Evolutionary conservation across 2,113 vertebrate species (phyloP), one percentile per base, ranked within the genome.

Genomic region (Emberiza fucata): DNA sequence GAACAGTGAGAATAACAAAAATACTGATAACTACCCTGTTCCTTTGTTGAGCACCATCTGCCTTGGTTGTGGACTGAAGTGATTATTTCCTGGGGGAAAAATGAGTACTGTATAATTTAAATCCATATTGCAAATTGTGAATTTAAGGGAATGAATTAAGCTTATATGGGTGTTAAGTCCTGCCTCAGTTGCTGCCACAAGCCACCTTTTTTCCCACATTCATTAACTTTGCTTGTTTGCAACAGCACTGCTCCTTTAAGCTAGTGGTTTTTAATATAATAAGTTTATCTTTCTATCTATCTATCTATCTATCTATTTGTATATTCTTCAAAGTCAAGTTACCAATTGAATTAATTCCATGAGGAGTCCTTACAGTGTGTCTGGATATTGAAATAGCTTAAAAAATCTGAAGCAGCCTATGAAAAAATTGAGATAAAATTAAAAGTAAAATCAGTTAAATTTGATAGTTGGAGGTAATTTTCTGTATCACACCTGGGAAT

Each of bases 401-500:
- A 75, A 84, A 64, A 31, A 18, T 80, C 33, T 71, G 53, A 92
- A 82, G 12, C n/a, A 82, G 45, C 27, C n/a, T 90, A 83, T 82
- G 79, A 81, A 79, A 90, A 93, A 60, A 35, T 12, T 0, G 3
- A 88, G 76, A 75, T 81, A 40, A 24, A 97, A 95, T 70, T 96
- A 89, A 86, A 33, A 50, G 39, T 42, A 40, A 45, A 48, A 47
- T 27, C 35, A 25, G 37, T 83, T 90, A 89, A 68, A 48, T 86
- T 72, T 89, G 76, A 60, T 94, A 66, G 44, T 88, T 81, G 75
- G 40, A 70, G 54, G 53, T 93, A 83, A 69, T 94, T 92, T 97
- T 95, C 59, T 78, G 35, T 85, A 29, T 80, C 50, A 47, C 66
- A 90, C 57, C 50, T 40, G 44, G n/a, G 72, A 91, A 94, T 92